Conservation (phyloP, 2,888 invertebrate species). For the Atethmia centrago region DNA sequence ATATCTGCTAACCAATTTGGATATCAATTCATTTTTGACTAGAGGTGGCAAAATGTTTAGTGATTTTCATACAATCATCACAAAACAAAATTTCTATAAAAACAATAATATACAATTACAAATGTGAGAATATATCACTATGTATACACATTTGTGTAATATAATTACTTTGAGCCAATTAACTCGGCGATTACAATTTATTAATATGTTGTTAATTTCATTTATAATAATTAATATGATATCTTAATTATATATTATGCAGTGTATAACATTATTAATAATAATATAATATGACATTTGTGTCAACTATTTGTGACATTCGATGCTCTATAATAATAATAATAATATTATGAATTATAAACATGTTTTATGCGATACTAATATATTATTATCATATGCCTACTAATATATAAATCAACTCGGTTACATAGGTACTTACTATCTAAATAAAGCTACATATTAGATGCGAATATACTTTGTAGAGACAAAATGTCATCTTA, state of each 20-base stretch:
- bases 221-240: slow-evolving; percentile 31
- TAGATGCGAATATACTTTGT: slow-evolving; percentile 36
- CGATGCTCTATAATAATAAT: slow-evolving; percentile 38
- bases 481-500: slow-evolving; percentile 21
- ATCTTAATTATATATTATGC: slow-evolving; percentile 47
- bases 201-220: slow-evolving; percentile 24
- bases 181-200: slow-evolving; percentile 18
- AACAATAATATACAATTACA: slow-evolving; percentile 2
- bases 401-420: slow-evolving; percentile 5
- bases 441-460: slow-evolving; percentile 49
- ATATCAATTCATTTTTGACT: slow-evolving; percentile 54
- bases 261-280: slow-evolving; percentile 38
- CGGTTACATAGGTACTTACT: slow-evolving; percentile 30
- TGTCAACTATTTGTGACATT: slow-evolving; percentile 52
- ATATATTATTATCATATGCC: not conserved
- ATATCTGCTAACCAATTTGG: slow-evolving; percentile 31
- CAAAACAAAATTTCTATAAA: slow-evolving; percentile 22
- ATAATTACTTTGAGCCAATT: slow-evolving; percentile 36
- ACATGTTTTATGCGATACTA: slow-evolving; percentile 20
- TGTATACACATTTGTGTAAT: slow-evolving; percentile 11
- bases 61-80: slow-evolving; percentile 15
- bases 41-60: slow-evolving; percentile 33
- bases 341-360: slow-evolving; percentile 7
- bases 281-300: slow-evolving; percentile 46
- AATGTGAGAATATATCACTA: slow-evolving; percentile 23